Conservation (phyloP, 2,797 vertebrate genomes). For the Coregonus sp. region DNA sequence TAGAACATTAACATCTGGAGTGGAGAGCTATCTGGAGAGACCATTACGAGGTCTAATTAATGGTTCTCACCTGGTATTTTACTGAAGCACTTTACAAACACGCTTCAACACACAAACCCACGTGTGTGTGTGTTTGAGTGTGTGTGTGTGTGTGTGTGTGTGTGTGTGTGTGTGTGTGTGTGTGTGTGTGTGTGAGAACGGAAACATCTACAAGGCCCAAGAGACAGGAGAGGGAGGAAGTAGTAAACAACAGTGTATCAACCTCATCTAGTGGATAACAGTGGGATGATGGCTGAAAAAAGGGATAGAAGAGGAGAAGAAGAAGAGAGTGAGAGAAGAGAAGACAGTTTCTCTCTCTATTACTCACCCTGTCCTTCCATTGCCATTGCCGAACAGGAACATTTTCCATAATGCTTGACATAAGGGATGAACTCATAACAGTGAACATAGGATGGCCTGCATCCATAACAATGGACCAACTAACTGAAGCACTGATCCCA, state of each 20-base stretch:
- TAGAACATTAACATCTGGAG: not conserved
- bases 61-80: not conserved
- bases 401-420: not conserved
- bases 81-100: not conserved
- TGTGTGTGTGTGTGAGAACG: too few species aligned
- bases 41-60: not conserved
- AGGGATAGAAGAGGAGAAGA: not conserved
- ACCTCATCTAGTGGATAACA: not conserved
- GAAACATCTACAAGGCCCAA: not conserved
- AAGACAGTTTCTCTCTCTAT: too few species aligned
- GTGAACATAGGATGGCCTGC: too few species aligned
- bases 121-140: too few species aligned
- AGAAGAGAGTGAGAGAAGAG: not conserved
- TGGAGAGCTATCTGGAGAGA: not conserved
- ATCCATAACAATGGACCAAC: too few species aligned
- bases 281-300: not conserved
- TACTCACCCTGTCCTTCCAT: too few species aligned
- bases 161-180: too few species aligned
- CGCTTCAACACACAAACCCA: not conserved
- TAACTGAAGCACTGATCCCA: not conserved
- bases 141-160: too few species aligned
- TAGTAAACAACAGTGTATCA: not conserved
- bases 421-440: not conserved
- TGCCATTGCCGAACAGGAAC: not conserved
- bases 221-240: not conserved